Evolutionary conservation across 2,797 vertebrate genomes (phyloP), one percentile per base, ranked within the genome.

Genomic region (Naso thynnoides): DNA sequence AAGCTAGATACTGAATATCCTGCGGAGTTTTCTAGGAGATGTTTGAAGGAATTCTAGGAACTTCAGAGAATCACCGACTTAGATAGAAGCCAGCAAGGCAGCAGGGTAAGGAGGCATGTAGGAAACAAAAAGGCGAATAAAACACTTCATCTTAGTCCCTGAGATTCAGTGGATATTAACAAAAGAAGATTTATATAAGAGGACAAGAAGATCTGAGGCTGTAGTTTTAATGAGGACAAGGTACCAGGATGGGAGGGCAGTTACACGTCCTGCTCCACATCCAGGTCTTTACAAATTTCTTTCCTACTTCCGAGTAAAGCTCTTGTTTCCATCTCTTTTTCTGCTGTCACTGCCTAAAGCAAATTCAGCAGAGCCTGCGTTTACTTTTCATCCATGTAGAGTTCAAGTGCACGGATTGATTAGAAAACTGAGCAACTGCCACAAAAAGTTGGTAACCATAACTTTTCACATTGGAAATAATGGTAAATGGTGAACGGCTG

Each of bases 1-100:
- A 75, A 76, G 81, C 81, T 79, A 79, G 79, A 70, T 23, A 1
- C 63, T 21, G 47, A 38, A 39, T 33, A 41, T 63, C 71, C 64
- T 49, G 58, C 73, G 61, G 58, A 61, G 54, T 44, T 76, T 61
- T 78, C 66, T 53, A 18, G 63, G 60, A 82, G 49, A 79, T 2
- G 13, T 58, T 23, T 23, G 11, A 73, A 65, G 42, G 60, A 66
- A 57, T 74, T 81, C 31, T 14, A 27, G 49, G 61, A 77, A 63
- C 78, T 24, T 60, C 52, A 21, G 53, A 60, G 72, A 54, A 70
- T 52, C 39, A 58, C 26, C 24, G 13, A 42, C 44, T 64, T 52
- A 27, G 80, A 52, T 9, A 31, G 38, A 54, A 56, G 59, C 2
- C 48, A 58, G 10, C 33, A 18, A 16, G 24, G 9, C 21, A 31